A percentile compares a stretch with the other conserved stretches of the same genome.
Evolutionary conservation across 30 jellyfish, hydroid and myxozoan genomes (phyloP).

Genomic region (Rhopilema esculentum): DNA sequence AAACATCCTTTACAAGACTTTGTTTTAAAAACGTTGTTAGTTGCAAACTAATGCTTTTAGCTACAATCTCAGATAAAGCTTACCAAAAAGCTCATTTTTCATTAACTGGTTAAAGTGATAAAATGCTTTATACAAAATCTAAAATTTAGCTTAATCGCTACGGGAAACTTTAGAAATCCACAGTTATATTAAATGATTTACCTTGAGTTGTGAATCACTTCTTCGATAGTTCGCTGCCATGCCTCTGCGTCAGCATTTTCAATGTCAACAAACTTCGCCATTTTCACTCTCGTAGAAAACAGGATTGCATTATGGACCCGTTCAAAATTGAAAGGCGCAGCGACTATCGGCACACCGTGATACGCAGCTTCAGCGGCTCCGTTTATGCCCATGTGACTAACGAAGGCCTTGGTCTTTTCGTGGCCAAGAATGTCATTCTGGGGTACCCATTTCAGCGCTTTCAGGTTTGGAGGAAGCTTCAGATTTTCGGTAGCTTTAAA

Average conservation of each 20-base stretch:
- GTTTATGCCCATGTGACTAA: constrained; percentile 75
- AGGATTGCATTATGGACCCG: constrained; percentile 16
- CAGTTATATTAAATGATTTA: neutral
- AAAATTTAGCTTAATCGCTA: too few species aligned
- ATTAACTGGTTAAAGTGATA: too few species aligned
- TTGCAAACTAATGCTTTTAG: too few species aligned
- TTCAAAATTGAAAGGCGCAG: constrained; percentile 43
- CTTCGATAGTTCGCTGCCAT: constrained; percentile 33
- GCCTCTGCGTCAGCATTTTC: constrained; percentile 23
- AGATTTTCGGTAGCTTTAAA: neutral
- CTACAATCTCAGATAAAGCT: too few species aligned
- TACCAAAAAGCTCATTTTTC: too few species aligned
- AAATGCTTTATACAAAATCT: too few species aligned
- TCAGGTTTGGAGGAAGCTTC: constrained; percentile 11
- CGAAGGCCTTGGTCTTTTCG: constrained; percentile 53
- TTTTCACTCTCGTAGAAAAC: constrained; percentile 25
- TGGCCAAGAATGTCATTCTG: constrained; percentile 78
- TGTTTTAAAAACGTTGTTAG: too few species aligned
- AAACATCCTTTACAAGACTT: too few species aligned
- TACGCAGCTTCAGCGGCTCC: constrained; percentile 74
- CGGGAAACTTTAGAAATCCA: too few species aligned
- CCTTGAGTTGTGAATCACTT: constrained; percentile 33
- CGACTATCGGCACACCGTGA: constrained; percentile 73
- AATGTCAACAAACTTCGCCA: constrained; percentile 52
- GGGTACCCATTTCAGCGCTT: constrained; percentile 62